These are phyloP conservation scores for Drosophila tropicalis DNA, from an alignment of 1,140 invertebrate genomes.

Conservation along the genomic window DNA sequence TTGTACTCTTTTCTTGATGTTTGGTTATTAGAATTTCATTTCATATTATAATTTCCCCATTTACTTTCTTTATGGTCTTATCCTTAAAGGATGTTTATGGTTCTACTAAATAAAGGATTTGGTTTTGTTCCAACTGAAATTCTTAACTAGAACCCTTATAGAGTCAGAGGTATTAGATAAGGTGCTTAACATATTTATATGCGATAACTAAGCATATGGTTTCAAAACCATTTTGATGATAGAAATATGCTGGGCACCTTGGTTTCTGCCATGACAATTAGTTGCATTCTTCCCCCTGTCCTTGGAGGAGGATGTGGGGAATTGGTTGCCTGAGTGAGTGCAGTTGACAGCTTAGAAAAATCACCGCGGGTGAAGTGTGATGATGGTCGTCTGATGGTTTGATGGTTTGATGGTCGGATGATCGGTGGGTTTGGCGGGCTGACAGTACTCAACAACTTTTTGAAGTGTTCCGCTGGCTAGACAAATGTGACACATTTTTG, in stretches of 20 bases:
- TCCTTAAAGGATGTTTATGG: neutral
- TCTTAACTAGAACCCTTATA: neutral
- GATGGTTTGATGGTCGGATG: neutral
- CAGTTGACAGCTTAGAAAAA: slow-evolving; percentile 79
- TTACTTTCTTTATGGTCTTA: neutral
- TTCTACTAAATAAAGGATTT: too few species aligned
- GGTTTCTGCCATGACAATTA: slow-evolving; percentile 52
- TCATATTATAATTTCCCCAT: too few species aligned
- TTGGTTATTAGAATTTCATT: too few species aligned
- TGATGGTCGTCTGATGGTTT: neutral
- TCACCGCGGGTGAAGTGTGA: slow-evolving; percentile 47
- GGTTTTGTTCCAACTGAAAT: neutral
- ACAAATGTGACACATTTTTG: slow-evolving; percentile 77
- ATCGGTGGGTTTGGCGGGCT: neutral
- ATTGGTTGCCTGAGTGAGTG: slow-evolving; percentile 52
- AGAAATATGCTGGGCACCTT: neutral
- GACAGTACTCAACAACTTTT: slow-evolving; percentile 41
- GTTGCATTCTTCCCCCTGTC: slow-evolving; percentile 6
- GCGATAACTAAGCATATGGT: too few species aligned
- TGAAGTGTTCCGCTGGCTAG: slow-evolving; percentile 63
- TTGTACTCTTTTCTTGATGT: neutral
- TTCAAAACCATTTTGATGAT: too few species aligned
- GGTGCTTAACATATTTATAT: slow-evolving; percentile 3
- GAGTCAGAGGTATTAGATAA: neutral
- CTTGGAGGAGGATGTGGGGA: slow-evolving; percentile 3